Percentiles rank a stretch among this genome's conserved stretches.
These are phyloP conservation scores for Candidula unifasciata DNA, from an alignment of 2,888 invertebrate genomes.

Conservation along the genomic window DNA sequence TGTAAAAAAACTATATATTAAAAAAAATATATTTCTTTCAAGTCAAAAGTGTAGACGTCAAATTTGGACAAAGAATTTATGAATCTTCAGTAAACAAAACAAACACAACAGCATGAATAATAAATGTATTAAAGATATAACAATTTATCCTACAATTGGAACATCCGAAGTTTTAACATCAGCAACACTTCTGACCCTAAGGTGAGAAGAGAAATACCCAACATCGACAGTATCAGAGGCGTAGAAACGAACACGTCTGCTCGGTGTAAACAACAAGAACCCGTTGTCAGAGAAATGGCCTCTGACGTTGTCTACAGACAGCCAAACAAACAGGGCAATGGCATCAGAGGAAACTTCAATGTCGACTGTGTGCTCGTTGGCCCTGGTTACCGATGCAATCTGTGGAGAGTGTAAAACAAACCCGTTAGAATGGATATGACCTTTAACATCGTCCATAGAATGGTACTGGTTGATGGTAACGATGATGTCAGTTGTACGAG, in stretches of 20 bases:
- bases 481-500: too few relatives aligned
- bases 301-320: constrained; percentile 69
- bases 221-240: constrained; percentile 60
- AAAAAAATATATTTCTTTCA: too few relatives aligned
- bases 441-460: too few relatives aligned
- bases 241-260: constrained; percentile 60
- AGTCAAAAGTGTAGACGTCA: too few relatives aligned
- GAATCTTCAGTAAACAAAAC: too few relatives aligned
- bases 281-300: constrained; percentile 89
- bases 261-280: constrained; percentile 79
- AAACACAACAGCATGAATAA: background rate
- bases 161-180: constrained; percentile 58
- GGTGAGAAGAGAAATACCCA: constrained; percentile 50
- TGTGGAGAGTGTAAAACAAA: background rate
- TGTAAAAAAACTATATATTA: too few relatives aligned
- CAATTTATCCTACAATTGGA: background rate
- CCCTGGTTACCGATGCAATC: constrained; percentile 2
- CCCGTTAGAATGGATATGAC: background rate
- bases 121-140: background rate
- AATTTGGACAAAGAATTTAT: too few relatives aligned
- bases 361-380: background rate
- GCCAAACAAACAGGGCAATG: constrained; percentile 77
- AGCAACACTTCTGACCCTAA: constrained; percentile 63
- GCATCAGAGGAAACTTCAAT: constrained; percentile 65
- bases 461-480: too few relatives aligned